A percentile compares a stretch with the other conserved stretches of the same genome.
Evolutionary conservation across 1,140 invertebrate species (phyloP).

Genomic region (Meloidogyne floridensis): DNA sequence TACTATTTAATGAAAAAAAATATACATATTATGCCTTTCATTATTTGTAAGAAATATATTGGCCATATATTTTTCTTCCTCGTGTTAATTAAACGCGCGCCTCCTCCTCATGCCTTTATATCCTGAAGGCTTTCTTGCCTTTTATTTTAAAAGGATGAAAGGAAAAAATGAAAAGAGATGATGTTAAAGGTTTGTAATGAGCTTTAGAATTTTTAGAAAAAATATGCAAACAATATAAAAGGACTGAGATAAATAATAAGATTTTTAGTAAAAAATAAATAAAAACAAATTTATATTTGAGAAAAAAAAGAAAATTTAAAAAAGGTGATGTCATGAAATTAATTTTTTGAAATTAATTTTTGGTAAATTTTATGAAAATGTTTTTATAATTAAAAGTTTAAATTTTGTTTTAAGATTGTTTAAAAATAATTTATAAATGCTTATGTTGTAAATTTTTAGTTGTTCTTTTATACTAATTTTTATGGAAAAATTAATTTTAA

Average conservation of each 20-base stretch:
- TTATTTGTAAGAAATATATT: no score
- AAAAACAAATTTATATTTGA: background rate
- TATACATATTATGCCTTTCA: no score
- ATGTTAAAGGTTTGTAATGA: background rate
- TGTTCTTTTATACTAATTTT: background rate
- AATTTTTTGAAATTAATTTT: no score
- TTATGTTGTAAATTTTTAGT: background rate
- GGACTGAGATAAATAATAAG: background rate
- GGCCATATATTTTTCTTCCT: background rate
- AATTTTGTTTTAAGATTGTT: conserved; percentile 7
- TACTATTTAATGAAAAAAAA: no score
- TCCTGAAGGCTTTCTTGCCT: background rate
- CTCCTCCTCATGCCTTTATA: background rate
- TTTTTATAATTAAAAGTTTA: no score
- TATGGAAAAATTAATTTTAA: no score
- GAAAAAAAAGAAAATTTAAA: background rate
- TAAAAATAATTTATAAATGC: background rate
- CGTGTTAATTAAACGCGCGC: background rate
- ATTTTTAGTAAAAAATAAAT: conserved; percentile 1
- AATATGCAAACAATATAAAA: background rate
- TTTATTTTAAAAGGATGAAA: background rate
- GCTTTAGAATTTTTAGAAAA: background rate
- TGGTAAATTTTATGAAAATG: no score
- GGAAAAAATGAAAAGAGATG: background rate
- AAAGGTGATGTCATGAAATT: background rate